These are phyloP conservation scores for Pinna nobilis DNA, from an alignment of 1,140 invertebrate genomes.

Conservation along the genomic window DNA sequence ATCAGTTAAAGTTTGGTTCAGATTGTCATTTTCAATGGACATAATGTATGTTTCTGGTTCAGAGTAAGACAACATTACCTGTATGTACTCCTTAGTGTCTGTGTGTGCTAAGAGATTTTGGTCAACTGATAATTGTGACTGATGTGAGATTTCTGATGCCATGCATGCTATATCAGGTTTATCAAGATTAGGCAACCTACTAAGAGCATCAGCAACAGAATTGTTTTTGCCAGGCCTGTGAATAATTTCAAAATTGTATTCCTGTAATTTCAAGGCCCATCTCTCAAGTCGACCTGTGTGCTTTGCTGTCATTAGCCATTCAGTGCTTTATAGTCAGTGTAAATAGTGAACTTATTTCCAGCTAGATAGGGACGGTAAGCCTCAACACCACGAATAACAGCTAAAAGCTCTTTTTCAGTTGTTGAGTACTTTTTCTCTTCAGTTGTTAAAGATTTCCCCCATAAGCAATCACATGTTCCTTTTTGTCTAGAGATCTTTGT, in stretches of 20 bases:
- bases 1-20: not conserved
- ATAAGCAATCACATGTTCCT: too few species aligned
- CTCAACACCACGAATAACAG: conserved; percentile 15
- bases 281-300: not conserved
- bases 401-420: conserved; percentile 23
- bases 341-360: conserved; percentile 16
- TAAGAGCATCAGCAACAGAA: not conserved
- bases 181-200: conserved; percentile 2
- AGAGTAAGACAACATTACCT: not conserved
- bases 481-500: too few species aligned
- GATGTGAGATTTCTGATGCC: too few species aligned
- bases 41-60: not conserved
- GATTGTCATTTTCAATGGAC: not conserved
- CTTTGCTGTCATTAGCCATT: conserved; percentile 13
- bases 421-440: conserved; percentile 23
- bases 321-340: conserved; percentile 19
- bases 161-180: too few species aligned
- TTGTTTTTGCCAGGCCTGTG: conserved; percentile 18
- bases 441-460: too few species aligned
- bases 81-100: not conserved
- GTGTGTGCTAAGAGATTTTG: not conserved
- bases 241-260: conserved; percentile 20
- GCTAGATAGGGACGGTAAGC: conserved; percentile 24
- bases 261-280: conserved; percentile 17
- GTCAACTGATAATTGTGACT: not conserved